Percentiles rank a stretch among this genome's conserved stretches.
These are phyloP conservation scores for Eumacrocentrus americanus DNA, from an alignment of 2,888 invertebrate genomes.

Conservation along the genomic window DNA sequence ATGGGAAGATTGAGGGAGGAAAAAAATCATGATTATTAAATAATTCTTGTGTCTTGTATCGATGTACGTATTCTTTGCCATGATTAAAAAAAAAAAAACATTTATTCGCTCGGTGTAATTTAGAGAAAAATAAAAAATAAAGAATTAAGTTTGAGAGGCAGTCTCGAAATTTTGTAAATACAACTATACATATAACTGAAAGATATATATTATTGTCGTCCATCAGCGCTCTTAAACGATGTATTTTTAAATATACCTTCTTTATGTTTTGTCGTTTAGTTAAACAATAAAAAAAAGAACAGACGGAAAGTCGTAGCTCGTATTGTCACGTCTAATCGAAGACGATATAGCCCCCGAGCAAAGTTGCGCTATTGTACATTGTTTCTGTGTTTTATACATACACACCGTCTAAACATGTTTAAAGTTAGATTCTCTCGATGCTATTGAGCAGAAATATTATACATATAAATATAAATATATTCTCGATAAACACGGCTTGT, in stretches of 20 bases:
- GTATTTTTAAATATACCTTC: slow-evolving; percentile 30
- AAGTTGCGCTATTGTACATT: slow-evolving; percentile 38
- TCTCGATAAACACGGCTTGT: not conserved
- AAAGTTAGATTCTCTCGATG: slow-evolving; percentile 31
- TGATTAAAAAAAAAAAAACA: slow-evolving; percentile 31
- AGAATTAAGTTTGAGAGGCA: not conserved
- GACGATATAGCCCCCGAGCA: slow-evolving; percentile 31
- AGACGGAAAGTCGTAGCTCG: slow-evolving; percentile 25
- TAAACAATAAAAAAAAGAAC: not conserved
- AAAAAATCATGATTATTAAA: not conserved
- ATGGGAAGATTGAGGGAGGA: not conserved
- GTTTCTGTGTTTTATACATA: slow-evolving; percentile 42
- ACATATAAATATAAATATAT: slow-evolving; percentile 8
- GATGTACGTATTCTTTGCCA: slow-evolving; percentile 35
- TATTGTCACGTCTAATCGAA: slow-evolving; percentile 23
- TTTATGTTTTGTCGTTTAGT: slow-evolving; percentile 12
- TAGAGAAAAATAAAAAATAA: not conserved
- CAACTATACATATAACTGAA: slow-evolving; percentile 9
- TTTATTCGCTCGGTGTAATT: slow-evolving; percentile 12
- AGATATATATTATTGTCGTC: slow-evolving; percentile 23
- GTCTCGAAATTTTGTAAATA: slow-evolving; percentile 9
- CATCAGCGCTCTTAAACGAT: slow-evolving; percentile 30
- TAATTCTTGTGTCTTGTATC: slow-evolving; percentile 28
- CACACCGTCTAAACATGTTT: slow-evolving; percentile 34
- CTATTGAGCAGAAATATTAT: slow-evolving; percentile 37